Base-by-base conservation (phyloP, 2,797 vertebrate species). In the Diceros bicornis region DNA sequence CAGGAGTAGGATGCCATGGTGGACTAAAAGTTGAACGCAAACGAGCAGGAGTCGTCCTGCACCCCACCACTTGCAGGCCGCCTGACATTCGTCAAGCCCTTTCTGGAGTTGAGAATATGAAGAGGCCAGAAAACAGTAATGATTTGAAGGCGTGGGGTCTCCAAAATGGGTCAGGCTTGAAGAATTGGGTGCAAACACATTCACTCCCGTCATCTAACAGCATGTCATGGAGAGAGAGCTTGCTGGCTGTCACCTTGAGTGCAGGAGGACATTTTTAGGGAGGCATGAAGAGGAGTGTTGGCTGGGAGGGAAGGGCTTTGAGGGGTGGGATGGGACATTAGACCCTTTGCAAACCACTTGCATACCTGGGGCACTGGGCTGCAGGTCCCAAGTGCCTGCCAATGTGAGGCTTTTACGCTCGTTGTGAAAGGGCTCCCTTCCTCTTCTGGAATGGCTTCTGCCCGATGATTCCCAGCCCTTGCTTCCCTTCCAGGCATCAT, bases 401-500 rank as follows among this genome's bases (percentile, higher is more conserved):
- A 78, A 44, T 0, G 2, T 0, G 44, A 75, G 27, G 57, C 13
- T 17, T 75, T 79, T 14, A 3, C 4, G 77, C 52, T 18, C 27
- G 68, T 1, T 2, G 52, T 61, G 1, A 37, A 44, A 18, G 57
- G 59, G 3, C 55, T 32, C 52, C n/a, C 50, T 62, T 78, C 85
- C 47, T 34, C 61, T 83, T 6, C 82, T 27, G 71, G 64, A 12
- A 20, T 7, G 77, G 81, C 57, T 41, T 57, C 0, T 87, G 59
- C 21, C 12, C 57, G 91, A 8, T 89, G 66, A 96, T 37, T 55
- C 72, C 20, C 41, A 84, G 25, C 29, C 14, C 10, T 2, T 71
- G 52, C 34, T 90, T 97, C 97, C 98, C 96, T 98, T 96, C 14
- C 97, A 99, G 99, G 99, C 88, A 99, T 99, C 92, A 99, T 99